phyloP scores from a whole-genome alignment of 2,113 vertebrate species.

The Tamias sibiricus region DNA sequence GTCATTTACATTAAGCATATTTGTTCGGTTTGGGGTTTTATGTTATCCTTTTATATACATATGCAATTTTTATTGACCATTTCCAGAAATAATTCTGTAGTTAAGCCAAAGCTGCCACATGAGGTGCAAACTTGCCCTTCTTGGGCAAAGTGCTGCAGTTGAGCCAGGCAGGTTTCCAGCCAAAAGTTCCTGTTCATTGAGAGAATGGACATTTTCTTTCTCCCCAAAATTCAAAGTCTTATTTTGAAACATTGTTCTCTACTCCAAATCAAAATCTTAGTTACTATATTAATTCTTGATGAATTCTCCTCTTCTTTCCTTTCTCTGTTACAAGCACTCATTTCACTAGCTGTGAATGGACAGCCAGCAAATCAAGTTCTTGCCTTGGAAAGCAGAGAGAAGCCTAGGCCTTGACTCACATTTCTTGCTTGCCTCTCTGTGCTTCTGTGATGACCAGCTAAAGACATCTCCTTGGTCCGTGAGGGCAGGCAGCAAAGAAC shows the following conservation, averaged over 20 bases:
- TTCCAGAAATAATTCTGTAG: conserved; percentile 76
- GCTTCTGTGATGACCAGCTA: neutral
- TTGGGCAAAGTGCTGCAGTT: conserved; percentile 9
- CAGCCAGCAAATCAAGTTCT: neutral
- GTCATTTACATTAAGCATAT: conserved; percentile 69
- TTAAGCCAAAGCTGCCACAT: conserved; percentile 54
- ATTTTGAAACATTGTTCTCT: neutral
- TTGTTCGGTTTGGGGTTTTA: conserved; percentile 49
- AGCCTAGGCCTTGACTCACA: neutral
- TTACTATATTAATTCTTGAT: neutral
- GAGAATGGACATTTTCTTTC: neutral
- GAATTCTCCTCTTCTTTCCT: neutral
- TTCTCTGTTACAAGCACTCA: neutral
- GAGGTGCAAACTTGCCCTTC: neutral
- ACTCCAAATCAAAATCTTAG: neutral
- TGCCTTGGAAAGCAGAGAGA: neutral
- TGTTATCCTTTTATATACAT: neutral
- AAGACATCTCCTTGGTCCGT: neutral
- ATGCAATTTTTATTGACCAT: conserved; percentile 67
- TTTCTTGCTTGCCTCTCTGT: neutral
- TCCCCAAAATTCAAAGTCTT: neutral
- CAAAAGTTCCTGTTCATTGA: neutral
- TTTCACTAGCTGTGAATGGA: neutral
- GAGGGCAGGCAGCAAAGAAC: fast-evolving
- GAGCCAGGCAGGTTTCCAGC: neutral